Conservation (phyloP, 2,888 invertebrate species). For the Caenorhabditis zanzibari region DNA sequence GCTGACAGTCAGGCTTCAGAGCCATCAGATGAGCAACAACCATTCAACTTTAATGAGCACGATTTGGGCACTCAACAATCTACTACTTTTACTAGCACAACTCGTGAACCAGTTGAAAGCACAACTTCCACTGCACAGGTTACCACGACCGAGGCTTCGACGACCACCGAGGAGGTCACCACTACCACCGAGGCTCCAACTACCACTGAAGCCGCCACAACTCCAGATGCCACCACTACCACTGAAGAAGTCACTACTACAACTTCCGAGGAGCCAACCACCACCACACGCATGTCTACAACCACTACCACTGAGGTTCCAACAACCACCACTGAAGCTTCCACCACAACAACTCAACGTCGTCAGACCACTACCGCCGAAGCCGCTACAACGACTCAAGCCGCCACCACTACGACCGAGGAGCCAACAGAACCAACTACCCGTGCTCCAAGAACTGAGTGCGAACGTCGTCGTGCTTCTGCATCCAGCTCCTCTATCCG, state of each 20-base stretch:
- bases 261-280: constrained; percentile 32
- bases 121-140: constrained; percentile 33
- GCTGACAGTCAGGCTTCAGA: constrained; percentile 26
- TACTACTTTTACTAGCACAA: constrained; percentile 23
- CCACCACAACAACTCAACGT: constrained; percentile 52
- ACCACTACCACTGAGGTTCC: constrained; percentile 34
- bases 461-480: constrained; percentile 77
- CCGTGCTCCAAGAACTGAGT: constrained; percentile 72
- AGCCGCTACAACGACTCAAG: too few species aligned
- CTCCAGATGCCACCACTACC: constrained; percentile 35
- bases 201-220: constrained; percentile 38
- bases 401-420: too few species aligned
- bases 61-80: constrained; percentile 37
- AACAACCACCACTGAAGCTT: constrained; percentile 19
- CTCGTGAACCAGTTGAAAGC: constrained; percentile 20
- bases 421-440: too few species aligned
- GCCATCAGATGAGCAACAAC: constrained; percentile 13
- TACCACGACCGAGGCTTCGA: constrained; percentile 45
- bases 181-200: constrained; percentile 29
- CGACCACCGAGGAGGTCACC: constrained; percentile 45
- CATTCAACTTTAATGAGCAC: constrained; percentile 54
- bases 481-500: constrained; percentile 79
- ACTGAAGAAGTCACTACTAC: constrained; percentile 38
- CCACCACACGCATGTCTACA: constrained; percentile 22
- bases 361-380: constrained; percentile 7